These are phyloP conservation scores for Balaeniceps rex DNA, from an alignment of 2,113 vertebrate genomes.

Conservation along the genomic window DNA sequence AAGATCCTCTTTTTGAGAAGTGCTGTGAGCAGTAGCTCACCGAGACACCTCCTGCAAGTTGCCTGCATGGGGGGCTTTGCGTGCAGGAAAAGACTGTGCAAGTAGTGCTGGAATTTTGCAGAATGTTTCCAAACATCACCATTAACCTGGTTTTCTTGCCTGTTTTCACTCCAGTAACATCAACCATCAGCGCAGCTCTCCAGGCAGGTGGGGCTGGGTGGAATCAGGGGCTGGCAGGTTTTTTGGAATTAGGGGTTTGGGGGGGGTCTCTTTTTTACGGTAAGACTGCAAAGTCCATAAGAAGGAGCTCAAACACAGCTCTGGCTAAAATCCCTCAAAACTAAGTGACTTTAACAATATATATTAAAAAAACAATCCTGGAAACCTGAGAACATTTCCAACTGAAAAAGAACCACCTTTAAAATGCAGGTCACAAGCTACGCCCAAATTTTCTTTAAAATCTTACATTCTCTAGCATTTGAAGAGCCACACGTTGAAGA, in stretches of 20 bases:
- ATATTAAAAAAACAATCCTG: background rate
- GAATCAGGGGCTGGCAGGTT: background rate
- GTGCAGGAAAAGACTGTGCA: background rate
- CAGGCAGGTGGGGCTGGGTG: background rate
- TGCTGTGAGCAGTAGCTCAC: background rate
- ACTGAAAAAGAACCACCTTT: background rate
- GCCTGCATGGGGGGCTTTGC: background rate
- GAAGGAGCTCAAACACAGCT: constrained; percentile 38
- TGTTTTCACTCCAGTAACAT: background rate
- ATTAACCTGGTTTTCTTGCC: background rate
- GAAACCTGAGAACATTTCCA: background rate
- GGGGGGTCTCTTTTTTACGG: background rate
- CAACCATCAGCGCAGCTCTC: background rate
- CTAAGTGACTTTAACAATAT: background rate
- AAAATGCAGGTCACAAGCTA: background rate
- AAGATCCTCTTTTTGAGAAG: background rate
- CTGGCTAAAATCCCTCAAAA: background rate
- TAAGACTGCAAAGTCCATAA: background rate
- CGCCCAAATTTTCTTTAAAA: background rate
- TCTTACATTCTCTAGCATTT: background rate
- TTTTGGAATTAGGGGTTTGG: rapidly evolving
- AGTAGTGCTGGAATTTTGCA: background rate
- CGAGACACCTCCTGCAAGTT: background rate
- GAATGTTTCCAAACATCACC: background rate
- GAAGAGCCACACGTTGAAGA: background rate